Evolutionary conservation across 2,113 vertebrate genomes (phyloP).

Genomic region (Siphamia tubifer): DNA sequence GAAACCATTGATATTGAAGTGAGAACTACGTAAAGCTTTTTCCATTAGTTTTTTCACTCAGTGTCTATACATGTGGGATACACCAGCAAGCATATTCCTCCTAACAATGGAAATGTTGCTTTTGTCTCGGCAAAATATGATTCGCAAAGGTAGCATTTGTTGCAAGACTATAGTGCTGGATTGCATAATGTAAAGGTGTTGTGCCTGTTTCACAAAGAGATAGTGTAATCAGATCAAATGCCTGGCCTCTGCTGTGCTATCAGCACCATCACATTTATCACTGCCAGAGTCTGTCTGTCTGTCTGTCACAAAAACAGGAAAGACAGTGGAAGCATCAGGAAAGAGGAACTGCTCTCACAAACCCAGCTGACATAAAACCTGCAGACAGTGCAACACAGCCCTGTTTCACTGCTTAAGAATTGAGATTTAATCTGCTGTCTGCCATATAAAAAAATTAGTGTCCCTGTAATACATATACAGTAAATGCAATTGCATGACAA

Average conservation of each 20-base stretch:
- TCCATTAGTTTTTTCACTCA: no score
- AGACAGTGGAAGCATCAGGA: constrained; percentile 39
- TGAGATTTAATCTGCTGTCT: neutral
- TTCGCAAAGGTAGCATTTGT: neutral
- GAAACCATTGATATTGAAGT: no score
- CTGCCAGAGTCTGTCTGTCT: neutral
- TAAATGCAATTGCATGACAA: neutral
- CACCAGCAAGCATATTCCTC: no score
- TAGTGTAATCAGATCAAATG: neutral
- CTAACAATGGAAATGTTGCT: neutral
- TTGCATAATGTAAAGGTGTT: neutral
- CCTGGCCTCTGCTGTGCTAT: neutral
- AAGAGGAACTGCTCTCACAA: constrained; percentile 2
- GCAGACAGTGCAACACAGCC: neutral
- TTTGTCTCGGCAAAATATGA: neutral
- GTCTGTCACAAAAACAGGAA: constrained; percentile 72
- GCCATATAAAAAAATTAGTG: neutral
- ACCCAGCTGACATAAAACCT: neutral
- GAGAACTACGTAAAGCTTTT: no score
- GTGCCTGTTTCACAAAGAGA: neutral
- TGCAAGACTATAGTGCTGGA: neutral
- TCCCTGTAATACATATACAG: neutral
- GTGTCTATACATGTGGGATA: no score
- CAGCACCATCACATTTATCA: constrained; percentile 1
- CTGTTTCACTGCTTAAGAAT: neutral